Evolutionary conservation across 2,888 invertebrate genomes (phyloP).

Genomic region (Eristalinus aeneus): DNA sequence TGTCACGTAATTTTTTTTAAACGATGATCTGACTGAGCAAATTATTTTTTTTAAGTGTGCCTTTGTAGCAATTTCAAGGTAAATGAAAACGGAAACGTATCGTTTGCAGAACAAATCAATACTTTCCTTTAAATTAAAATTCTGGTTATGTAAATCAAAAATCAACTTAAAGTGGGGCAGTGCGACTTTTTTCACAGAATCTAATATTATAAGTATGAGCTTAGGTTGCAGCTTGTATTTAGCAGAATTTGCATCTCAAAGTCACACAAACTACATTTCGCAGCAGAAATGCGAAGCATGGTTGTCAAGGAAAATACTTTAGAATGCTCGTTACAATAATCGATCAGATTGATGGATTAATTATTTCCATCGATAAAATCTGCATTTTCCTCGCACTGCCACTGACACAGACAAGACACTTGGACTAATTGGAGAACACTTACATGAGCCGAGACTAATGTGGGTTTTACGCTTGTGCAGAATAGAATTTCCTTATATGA

Average conservation of each 20-base stretch:
- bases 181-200: not conserved
- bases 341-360: conserved; percentile 3
- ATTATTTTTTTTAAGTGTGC: no score
- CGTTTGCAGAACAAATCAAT: not conserved
- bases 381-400: not conserved
- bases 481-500: not conserved
- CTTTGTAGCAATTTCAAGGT: no score
- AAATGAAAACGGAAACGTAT: no score
- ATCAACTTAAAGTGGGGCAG: not conserved
- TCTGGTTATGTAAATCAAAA: not conserved
- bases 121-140: not conserved
- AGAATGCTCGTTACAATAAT: not conserved
- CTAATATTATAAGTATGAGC: not conserved
- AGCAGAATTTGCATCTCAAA: not conserved
- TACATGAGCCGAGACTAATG: conserved; percentile 11
- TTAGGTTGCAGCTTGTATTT: not conserved
- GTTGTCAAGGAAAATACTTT: not conserved
- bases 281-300: not conserved
- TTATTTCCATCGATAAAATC: conserved; percentile 1
- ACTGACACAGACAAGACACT: not conserved
- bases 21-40: no score
- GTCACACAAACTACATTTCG: not conserved
- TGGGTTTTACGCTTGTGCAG: conserved; percentile 16
- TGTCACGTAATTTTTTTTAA: no score
- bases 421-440: not conserved